Evolutionary conservation across 2,113 vertebrate genomes (phyloP).

Genomic region (Corydoras maculifer): DNA sequence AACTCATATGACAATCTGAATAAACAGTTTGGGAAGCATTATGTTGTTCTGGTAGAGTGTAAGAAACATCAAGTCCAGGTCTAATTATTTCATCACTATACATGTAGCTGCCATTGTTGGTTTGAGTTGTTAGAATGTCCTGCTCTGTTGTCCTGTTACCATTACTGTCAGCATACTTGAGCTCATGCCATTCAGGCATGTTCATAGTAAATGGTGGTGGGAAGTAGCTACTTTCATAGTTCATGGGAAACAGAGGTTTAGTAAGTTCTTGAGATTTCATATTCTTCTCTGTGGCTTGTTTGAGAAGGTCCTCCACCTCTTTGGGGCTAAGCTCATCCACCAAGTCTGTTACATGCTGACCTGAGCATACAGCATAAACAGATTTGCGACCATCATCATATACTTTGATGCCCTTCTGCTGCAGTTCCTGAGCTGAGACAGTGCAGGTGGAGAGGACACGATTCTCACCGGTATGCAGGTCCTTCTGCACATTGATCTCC

Average conservation of each 20-base stretch:
- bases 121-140: constrained; percentile 16
- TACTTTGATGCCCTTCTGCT: constrained; percentile 79
- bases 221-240: constrained; percentile 55
- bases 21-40: background rate
- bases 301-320: constrained; percentile 84
- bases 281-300: constrained; percentile 76
- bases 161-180: constrained; percentile 15
- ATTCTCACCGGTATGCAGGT: constrained; percentile 82
- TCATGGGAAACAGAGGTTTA: constrained; percentile 58
- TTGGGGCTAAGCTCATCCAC: too few species aligned
- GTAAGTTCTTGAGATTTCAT: constrained; percentile 15
- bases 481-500: constrained; percentile 90
- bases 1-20: background rate
- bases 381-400: constrained; percentile 86
- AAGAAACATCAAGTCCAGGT: background rate
- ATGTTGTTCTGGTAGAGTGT: background rate
- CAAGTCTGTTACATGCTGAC: constrained; percentile 37
- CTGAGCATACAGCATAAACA: constrained; percentile 74
- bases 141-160: constrained; percentile 7
- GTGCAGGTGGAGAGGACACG: constrained; percentile 81
- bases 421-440: constrained; percentile 73
- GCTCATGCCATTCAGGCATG: constrained; percentile 25
- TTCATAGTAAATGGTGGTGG: constrained; percentile 9
- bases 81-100: background rate
- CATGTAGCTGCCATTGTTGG: constrained; percentile 13